Evolutionary conservation across 2,797 vertebrate genomes (phyloP).

Genomic region (Anableps anableps): DNA sequence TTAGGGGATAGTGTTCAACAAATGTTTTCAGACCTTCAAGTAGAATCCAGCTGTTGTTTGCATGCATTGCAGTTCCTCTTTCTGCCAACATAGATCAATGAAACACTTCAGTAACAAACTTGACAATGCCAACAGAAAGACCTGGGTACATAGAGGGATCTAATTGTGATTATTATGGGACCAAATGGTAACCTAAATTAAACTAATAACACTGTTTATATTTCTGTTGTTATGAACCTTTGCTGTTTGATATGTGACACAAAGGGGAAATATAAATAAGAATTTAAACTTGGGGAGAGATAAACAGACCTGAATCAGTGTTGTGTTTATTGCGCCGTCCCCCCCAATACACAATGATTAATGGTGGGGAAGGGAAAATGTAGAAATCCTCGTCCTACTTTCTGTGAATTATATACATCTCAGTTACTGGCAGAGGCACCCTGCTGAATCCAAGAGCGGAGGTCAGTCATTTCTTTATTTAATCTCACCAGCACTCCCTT

Average conservation of each 20-base stretch:
- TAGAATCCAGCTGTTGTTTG: constrained; percentile 12
- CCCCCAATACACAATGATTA: constrained; percentile 16
- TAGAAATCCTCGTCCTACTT: constrained; percentile 27
- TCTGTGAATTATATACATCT: constrained; percentile 17
- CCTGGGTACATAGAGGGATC: constrained; percentile 23
- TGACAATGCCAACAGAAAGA: constrained; percentile 37
- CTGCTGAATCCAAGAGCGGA: constrained; percentile 4
- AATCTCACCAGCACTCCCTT: constrained; percentile 5
- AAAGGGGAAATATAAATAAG: constrained; percentile 41
- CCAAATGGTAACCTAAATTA: constrained; percentile 32
- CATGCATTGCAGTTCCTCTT: constrained; percentile 21
- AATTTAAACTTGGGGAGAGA: constrained; percentile 28
- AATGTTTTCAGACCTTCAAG: background rate
- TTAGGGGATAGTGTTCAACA: too few relatives aligned
- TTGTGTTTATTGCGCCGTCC: constrained; percentile 36
- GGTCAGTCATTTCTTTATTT: background rate
- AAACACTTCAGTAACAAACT: constrained; percentile 46
- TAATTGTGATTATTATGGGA: constrained; percentile 30
- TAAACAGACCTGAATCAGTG: constrained; percentile 24
- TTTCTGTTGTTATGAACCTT: constrained; percentile 3
- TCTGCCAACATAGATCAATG: constrained; percentile 51
- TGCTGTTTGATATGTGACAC: constrained; percentile 30
- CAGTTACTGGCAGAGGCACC: constrained; percentile 11
- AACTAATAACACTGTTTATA: constrained; percentile 29
- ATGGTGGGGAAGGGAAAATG: constrained; percentile 13